Evolutionary conservation across 2,888 invertebrate genomes (phyloP).

Genomic region (Nemotelus pantherinus): DNA sequence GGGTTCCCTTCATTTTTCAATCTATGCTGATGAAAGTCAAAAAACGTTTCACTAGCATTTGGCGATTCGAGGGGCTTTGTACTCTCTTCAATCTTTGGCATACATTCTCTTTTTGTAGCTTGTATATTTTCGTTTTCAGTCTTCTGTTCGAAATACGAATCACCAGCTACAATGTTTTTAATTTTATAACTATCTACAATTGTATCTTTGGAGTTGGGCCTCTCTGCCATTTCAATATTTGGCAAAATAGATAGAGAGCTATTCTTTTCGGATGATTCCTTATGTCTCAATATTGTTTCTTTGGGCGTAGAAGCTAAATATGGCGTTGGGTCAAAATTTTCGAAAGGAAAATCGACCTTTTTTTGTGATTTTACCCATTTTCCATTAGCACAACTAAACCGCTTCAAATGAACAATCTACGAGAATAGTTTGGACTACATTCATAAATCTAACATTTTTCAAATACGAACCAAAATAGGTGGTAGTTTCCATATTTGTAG

Average conservation of each 20-base stretch:
- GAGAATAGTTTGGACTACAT: constrained; percentile 46
- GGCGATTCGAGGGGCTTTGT: constrained; percentile 75
- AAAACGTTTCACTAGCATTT: constrained; percentile 75
- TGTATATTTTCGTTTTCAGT: too few species aligned
- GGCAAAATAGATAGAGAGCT: constrained; percentile 42
- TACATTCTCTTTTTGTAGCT: neutral
- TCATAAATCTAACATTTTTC: neutral
- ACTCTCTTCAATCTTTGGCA: constrained; percentile 61
- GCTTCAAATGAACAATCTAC: constrained; percentile 90
- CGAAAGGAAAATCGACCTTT: constrained; percentile 88
- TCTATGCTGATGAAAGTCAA: constrained; percentile 82
- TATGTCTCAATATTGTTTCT: constrained; percentile 76
- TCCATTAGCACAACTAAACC: constrained; percentile 89
- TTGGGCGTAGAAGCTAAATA: constrained; percentile 86
- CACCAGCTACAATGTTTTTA: too few species aligned
- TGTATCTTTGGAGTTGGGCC: too few species aligned
- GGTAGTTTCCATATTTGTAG: constrained; percentile 92
- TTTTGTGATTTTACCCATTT: constrained; percentile 96
- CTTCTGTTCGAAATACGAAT: too few species aligned
- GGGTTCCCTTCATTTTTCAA: constrained; percentile 73
- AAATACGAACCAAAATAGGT: constrained; percentile 77
- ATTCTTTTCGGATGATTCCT: constrained; percentile 67
- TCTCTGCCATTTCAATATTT: too few species aligned
- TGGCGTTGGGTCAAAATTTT: constrained; percentile 86
- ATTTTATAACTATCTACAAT: too few species aligned